Percentiles rank a stretch among this genome's conserved stretches.
Evolutionary conservation across 2,797 vertebrate genomes (phyloP).

Genomic region (Microctenopoma steveboyesi): DNA sequence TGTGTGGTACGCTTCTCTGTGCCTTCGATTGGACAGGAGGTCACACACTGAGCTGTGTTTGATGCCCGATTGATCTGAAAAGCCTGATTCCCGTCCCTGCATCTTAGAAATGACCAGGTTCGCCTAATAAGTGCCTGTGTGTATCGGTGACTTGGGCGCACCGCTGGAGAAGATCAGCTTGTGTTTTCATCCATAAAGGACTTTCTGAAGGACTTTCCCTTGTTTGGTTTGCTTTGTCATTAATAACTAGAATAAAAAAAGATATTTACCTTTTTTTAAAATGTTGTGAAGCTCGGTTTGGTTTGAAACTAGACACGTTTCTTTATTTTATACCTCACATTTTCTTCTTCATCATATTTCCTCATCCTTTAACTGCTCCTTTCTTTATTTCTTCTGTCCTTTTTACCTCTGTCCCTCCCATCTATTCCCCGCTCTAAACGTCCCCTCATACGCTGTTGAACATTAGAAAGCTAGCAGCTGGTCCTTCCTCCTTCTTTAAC

Average conservation of each 20-base stretch:
- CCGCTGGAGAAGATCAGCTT: constrained; percentile 34
- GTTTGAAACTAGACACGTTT: no score
- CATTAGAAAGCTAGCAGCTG: constrained; percentile 88
- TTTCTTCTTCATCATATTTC: neutral
- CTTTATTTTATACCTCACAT: neutral
- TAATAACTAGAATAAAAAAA: no score
- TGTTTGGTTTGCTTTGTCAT: neutral
- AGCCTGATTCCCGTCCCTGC: constrained; percentile 53
- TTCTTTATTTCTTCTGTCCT: neutral
- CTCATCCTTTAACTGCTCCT: neutral
- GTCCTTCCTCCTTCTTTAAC: constrained; percentile 91
- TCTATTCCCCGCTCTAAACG: neutral
- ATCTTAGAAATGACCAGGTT: constrained; percentile 51
- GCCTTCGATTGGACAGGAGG: constrained; percentile 36
- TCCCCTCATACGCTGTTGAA: constrained; percentile 75
- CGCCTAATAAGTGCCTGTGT: constrained; percentile 27
- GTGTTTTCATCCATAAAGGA: constrained; percentile 27
- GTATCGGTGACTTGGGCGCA: constrained; percentile 2
- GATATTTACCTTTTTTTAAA: no score
- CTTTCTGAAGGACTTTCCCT: constrained; percentile 45
- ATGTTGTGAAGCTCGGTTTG: no score
- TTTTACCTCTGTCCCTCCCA: neutral
- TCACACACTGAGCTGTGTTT: constrained; percentile 53
- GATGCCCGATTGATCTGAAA: constrained; percentile 56
- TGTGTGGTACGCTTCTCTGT: constrained; percentile 5